Percentiles rank a stretch among this genome's conserved stretches.
These are phyloP conservation scores for Apodemus sylvaticus DNA, from an alignment of 2,113 vertebrate genomes.

Conservation along the genomic window DNA sequence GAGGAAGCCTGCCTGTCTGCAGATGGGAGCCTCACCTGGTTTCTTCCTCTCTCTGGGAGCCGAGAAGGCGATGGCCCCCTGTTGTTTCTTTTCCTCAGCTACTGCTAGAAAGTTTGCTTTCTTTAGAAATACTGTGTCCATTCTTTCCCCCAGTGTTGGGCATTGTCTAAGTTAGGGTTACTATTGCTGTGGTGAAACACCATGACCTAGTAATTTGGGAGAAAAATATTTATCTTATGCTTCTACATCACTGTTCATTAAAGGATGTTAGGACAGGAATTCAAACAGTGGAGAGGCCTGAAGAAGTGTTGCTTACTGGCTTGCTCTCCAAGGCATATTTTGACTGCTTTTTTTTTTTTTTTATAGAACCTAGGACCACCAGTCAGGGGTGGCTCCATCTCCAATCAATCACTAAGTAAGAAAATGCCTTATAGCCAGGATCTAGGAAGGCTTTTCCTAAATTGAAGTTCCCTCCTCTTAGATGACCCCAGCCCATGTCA, in stretches of 20 bases:
- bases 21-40: not conserved
- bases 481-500: not conserved
- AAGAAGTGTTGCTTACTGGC: not conserved
- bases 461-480: not conserved
- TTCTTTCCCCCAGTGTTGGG: not conserved
- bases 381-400: not conserved
- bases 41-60: not conserved
- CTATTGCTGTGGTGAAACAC: not conserved
- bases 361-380: not conserved
- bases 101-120: not conserved
- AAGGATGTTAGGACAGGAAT: not conserved
- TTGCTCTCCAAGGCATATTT: fast-evolving
- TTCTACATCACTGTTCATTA: not conserved
- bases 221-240: too few species aligned
- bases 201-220: not conserved
- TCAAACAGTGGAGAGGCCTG: not conserved
- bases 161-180: not conserved
- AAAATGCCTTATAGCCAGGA: not conserved
- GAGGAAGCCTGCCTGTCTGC: not conserved
- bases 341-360: not conserved
- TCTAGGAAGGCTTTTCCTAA: not conserved
- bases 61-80: not conserved
- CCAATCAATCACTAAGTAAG: not conserved
- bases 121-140: not conserved
- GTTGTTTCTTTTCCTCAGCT: not conserved